Conservation (phyloP, 2,888 invertebrate genomes). For the Pachymerium ferrugineum region DNA sequence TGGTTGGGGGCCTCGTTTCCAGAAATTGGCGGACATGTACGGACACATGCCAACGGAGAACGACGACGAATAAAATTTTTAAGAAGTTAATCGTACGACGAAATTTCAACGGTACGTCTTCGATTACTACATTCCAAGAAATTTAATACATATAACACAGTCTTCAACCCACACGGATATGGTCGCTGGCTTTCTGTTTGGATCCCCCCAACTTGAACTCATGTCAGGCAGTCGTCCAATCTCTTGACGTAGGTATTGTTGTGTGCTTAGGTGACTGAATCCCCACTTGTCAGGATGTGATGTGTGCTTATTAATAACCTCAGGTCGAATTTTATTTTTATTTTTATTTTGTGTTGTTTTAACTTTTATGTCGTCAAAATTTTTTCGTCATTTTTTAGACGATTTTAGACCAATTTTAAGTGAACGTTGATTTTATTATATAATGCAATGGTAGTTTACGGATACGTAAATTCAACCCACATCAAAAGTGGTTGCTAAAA, state of each 20-base stretch:
- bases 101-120: neutral
- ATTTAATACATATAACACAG: neutral
- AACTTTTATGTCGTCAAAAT: no score
- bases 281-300: conserved; percentile 27
- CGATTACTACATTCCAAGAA: neutral
- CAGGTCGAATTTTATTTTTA: neutral
- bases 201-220: conserved; percentile 11
- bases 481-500: no score
- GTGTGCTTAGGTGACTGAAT: conserved; percentile 21
- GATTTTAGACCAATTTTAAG: neutral
- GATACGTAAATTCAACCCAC: no score
- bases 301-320: conserved; percentile 20
- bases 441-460: neutral
- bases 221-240: conserved; percentile 21
- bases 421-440: neutral
- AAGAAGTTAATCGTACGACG: conserved; percentile 52
- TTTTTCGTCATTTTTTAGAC: neutral
- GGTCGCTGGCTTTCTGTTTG: conserved; percentile 12
- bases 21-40: conserved; percentile 88
- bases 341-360: neutral
- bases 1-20: conserved; percentile 90
- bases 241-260: conserved; percentile 24
- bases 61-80: conserved; percentile 58
- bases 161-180: conserved; percentile 4
- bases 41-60: conserved; percentile 72